Conservation (phyloP, 92 coral and sea anemone genomes). For the Bergia puertoricense region DNA sequence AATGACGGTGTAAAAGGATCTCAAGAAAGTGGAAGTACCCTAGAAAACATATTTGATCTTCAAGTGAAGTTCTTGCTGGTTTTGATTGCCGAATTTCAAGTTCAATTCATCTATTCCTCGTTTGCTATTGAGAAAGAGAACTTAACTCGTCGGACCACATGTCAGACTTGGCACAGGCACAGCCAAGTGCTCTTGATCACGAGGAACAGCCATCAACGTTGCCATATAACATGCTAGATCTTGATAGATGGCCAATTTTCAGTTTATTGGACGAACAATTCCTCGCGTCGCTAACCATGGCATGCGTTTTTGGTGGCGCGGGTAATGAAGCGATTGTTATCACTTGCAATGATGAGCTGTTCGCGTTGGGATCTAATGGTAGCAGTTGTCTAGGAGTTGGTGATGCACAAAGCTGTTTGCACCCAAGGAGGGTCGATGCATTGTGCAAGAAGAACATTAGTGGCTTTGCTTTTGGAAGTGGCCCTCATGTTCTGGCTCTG, state of each 20-base stretch:
- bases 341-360: constrained; percentile 82
- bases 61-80: background rate
- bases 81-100: background rate
- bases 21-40: background rate
- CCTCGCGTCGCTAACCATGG: constrained; percentile 64
- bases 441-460: constrained; percentile 74
- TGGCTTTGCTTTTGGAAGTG: constrained; percentile 82
- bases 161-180: background rate
- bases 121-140: too few species aligned
- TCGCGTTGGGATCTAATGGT: constrained; percentile 81
- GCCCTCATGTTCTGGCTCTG: constrained; percentile 87
- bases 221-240: constrained; percentile 69
- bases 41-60: background rate
- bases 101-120: too few species aligned
- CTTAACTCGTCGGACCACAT: background rate
- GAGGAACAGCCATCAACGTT: constrained; percentile 14
- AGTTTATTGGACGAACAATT: constrained; percentile 70
- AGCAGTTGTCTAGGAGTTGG: constrained; percentile 88
- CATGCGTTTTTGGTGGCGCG: constrained; percentile 89
- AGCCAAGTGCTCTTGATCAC: background rate
- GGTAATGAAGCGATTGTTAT: constrained; percentile 90
- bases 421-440: constrained; percentile 77
- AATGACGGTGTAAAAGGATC: background rate
- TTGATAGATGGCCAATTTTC: constrained; percentile 90
- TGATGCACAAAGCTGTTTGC: constrained; percentile 80